A percentile compares a stretch with the other conserved stretches of the same genome.
phyloP scores from a whole-genome alignment of 2,888 invertebrate species.

The Pegoplata infirma region DNA sequence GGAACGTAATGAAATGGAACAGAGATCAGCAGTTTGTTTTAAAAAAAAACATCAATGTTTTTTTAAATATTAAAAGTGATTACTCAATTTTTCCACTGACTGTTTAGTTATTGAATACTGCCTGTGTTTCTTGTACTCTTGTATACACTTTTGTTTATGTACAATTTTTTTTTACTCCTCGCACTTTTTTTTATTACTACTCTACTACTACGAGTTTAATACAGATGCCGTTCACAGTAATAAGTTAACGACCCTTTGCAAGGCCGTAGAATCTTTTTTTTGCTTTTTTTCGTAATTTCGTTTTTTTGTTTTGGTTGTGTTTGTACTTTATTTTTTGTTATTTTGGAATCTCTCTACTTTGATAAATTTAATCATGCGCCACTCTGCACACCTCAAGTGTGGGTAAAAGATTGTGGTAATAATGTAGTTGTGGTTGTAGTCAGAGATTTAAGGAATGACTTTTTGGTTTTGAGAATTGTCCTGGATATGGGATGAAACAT shows the following conservation, averaged over 20 bases:
- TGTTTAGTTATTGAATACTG: too few relatives aligned
- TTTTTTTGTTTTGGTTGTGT: conserved; percentile 21
- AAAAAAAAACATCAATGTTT: too few relatives aligned
- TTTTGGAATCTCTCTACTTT: conserved; percentile 59
- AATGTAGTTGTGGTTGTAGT: conserved; percentile 31
- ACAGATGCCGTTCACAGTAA: conserved; percentile 60
- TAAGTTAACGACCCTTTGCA: conserved; percentile 63
- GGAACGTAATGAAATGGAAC: too few relatives aligned
- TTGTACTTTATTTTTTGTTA: conserved; percentile 16
- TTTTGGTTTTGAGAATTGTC: not conserved
- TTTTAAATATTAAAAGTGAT: too few relatives aligned
- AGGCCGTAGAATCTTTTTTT: conserved; percentile 60
- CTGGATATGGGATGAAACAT: too few relatives aligned
- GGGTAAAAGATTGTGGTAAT: conserved; percentile 22
- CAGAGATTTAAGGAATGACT: conserved; percentile 19
- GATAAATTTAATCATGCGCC: conserved; percentile 64
- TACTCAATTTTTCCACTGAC: too few relatives aligned
- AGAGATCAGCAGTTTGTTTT: too few relatives aligned
- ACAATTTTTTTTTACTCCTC: not conserved
- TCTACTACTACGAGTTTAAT: conserved; percentile 16
- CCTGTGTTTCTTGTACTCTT: too few relatives aligned
- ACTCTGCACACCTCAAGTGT: conserved; percentile 60
- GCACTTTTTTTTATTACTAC: not conserved
- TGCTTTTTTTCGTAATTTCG: conserved; percentile 16
- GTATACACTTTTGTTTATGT: not conserved